Percentiles rank a stretch among this genome's conserved stretches.
Evolutionary conservation across 2,888 invertebrate genomes (phyloP).

Genomic region (Drosophila mulleri): DNA sequence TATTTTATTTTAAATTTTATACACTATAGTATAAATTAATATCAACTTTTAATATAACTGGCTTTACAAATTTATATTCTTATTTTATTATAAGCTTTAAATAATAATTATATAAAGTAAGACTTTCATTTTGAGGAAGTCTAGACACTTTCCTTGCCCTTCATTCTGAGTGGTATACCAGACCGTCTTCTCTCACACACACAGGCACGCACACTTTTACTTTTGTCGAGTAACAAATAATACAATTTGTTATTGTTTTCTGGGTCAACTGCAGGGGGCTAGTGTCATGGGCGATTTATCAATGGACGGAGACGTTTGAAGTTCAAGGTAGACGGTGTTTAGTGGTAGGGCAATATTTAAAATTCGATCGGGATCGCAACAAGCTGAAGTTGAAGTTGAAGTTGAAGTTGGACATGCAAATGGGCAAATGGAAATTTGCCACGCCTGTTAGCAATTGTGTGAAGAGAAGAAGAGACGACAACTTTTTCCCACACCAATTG

Average conservation of each 20-base stretch:
- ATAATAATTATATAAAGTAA: too few species aligned
- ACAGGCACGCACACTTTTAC: background rate
- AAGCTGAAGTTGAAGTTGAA: conserved; percentile 5
- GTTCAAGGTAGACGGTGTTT: conserved; percentile 43
- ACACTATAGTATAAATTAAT: too few species aligned
- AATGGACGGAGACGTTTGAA: conserved; percentile 26
- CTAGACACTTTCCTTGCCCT: background rate
- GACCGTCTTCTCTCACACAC: background rate
- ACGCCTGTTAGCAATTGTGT: conserved; percentile 44
- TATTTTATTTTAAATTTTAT: too few species aligned
- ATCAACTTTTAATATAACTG: too few species aligned
- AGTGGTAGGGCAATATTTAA: conserved; percentile 36
- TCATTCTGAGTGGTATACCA: background rate
- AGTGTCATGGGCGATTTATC: background rate
- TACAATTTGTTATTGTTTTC: background rate
- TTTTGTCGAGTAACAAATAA: background rate
- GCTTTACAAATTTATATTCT: too few species aligned
- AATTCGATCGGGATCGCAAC: conserved; percentile 58
- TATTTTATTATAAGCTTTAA: too few species aligned
- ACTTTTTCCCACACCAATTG: conserved; percentile 72
- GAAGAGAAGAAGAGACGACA: conserved; percentile 5
- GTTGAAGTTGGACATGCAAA: conserved; percentile 50
- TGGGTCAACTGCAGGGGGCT: conserved; percentile 6
- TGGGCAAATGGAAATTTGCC: conserved; percentile 61
- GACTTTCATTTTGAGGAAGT: background rate